These are phyloP conservation scores for Pyxicephalus adspersus DNA, from an alignment of 2,113 vertebrate genomes.

Conservation along the genomic window DNA sequence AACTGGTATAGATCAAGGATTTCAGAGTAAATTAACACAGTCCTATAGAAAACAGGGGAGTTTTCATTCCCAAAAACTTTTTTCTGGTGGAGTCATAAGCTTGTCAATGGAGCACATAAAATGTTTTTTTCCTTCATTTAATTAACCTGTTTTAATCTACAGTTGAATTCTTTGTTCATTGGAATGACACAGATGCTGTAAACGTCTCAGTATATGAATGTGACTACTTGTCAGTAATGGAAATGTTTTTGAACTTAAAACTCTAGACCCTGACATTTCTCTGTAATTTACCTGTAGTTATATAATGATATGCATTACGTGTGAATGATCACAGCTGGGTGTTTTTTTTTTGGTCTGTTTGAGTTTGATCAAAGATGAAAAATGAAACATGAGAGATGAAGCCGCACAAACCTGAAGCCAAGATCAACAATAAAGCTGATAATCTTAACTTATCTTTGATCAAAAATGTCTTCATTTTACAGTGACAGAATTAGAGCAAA, in stretches of 20 bases:
- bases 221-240: too few species aligned
- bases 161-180: too few species aligned
- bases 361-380: constrained; percentile 59
- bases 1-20: too few species aligned
- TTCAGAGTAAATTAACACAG: too few species aligned
- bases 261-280: neutral
- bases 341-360: constrained; percentile 58
- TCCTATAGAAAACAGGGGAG: too few species aligned
- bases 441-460: constrained; percentile 35
- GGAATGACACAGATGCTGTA: too few species aligned
- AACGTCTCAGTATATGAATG: too few species aligned
- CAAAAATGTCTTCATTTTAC: constrained; percentile 6
- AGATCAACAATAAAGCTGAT: constrained; percentile 38
- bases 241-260: neutral
- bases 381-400: constrained; percentile 63
- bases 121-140: too few species aligned
- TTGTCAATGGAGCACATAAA: too few species aligned
- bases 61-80: too few species aligned
- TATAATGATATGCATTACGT: constrained; percentile 59
- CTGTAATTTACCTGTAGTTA: constrained; percentile 32
- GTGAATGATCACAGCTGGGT: constrained; percentile 63
- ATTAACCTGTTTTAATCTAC: too few species aligned
- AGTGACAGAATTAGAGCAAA: constrained; percentile 44
- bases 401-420: constrained; percentile 55
- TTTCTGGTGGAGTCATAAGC: too few species aligned